Evolutionary conservation across 2,113 vertebrate genomes (phyloP).

Genomic region (Semnopithecus entellus): DNA sequence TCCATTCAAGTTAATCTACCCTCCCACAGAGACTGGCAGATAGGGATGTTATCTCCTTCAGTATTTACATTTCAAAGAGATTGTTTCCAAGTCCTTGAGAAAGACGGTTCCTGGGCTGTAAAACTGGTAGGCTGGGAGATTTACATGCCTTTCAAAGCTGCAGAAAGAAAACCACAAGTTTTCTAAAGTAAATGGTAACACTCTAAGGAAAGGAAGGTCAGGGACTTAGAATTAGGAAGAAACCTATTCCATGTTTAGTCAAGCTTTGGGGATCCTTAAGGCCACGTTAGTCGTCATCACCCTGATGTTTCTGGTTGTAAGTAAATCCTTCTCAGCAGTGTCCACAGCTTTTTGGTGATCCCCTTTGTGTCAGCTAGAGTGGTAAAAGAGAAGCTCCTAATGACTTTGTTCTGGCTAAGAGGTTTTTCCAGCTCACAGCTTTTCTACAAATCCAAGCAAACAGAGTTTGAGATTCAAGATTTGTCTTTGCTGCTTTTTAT

Average conservation of each 20-base stretch:
- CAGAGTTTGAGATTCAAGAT: slow-evolving; percentile 6
- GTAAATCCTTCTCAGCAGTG: not conserved
- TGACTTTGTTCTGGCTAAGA: not conserved
- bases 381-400: not conserved
- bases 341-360: not conserved
- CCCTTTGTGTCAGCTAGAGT: not conserved
- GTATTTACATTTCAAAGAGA: not conserved
- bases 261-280: not conserved
- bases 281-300: not conserved
- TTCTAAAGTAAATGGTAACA: slow-evolving; percentile 24
- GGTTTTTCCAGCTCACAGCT: not conserved
- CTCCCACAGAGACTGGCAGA: not conserved
- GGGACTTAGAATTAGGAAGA: not conserved
- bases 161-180: not conserved
- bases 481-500: slow-evolving; percentile 31
- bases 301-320: not conserved
- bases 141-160: not conserved
- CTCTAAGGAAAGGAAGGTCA: not conserved
- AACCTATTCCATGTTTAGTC: not conserved
- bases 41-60: not conserved
- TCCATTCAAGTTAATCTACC: not conserved
- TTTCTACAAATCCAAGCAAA: not conserved
- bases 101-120: not conserved
- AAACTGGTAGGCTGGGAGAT: not conserved
- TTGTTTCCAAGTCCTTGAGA: not conserved